phyloP scores from a whole-genome alignment of 2,797 vertebrate genomes.

The Falco naumanni region DNA sequence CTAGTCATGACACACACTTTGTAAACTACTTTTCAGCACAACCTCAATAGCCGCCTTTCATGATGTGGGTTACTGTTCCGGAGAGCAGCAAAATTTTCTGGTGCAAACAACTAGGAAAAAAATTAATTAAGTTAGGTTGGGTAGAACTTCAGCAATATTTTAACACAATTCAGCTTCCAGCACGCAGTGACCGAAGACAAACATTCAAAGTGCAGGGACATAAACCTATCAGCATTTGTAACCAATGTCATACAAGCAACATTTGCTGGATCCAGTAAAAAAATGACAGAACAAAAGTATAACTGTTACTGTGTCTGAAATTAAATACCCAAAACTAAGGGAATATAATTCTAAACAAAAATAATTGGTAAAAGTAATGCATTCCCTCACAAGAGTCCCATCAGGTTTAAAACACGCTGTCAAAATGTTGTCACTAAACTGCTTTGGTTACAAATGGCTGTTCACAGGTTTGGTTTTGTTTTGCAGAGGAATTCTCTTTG shows the following conservation, averaged over 20 bases:
- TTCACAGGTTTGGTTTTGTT: background rate
- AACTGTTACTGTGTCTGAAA: background rate
- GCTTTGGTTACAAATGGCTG: background rate
- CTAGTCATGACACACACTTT: rapidly evolving
- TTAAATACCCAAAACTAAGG: conserved; percentile 24
- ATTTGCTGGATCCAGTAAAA: background rate
- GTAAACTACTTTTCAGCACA: background rate
- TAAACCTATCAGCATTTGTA: background rate
- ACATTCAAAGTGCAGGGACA: background rate
- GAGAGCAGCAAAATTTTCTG: background rate
- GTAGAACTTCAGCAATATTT: background rate
- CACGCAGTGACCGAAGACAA: background rate
- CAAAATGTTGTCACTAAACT: background rate
- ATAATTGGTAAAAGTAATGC: background rate
- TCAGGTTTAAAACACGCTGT: background rate
- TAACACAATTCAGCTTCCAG: background rate
- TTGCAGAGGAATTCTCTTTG: no score
- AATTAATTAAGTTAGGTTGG: background rate
- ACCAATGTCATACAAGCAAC: background rate
- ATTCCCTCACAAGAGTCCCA: background rate
- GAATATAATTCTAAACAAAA: conserved; percentile 20
- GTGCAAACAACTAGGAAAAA: conserved; percentile 1
- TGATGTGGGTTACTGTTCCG: rapidly evolving
- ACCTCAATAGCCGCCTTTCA: background rate
- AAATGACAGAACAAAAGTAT: background rate